Evolutionary conservation across 2,797 vertebrate species (phyloP), one percentile per base, ranked within the genome.

Genomic region (Natrix natrix): DNA sequence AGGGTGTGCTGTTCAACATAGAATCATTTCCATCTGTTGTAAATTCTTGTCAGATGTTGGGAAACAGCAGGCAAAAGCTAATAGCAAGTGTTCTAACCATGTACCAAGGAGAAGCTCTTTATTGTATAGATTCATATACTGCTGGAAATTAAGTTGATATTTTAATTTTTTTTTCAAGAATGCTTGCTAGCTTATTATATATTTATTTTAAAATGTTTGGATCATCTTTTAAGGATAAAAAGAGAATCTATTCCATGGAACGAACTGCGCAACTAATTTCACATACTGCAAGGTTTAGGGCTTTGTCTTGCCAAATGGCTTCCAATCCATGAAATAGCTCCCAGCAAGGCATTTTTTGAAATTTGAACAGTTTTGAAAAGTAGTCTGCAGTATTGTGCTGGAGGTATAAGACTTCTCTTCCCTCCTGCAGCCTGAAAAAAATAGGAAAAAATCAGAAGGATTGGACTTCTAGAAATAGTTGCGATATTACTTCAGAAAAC

Each of bases 11-110:
- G 92, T 96, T 97, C 95, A 96, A 89, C 96, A 97, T 96, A 90
- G 94, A 96, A 94, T 97, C 92, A 97, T 95, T 97, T 97, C 97
- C 97, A 97, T 97, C 95, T 97, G 97, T 96, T 97, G 96, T 5
- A 95, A 97, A 97, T 98, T 97, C 96, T 96, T 97, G 96, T 97
- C 97, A 97, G 96, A 97, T 98, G 96, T 97, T 96, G 94, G 69
- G 69, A 95, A 97, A 95, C 91, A 96, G 91, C 94, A 96, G 94
- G 86, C 93, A 95, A 95, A 95, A 96, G 94, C 91, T 95, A 94
- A 95, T 95, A 95, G 66, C 91, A 97, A 97, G 93, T 95, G 95
- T 88, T 96, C 87, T 89, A 96, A 96, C 92, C 90, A 74, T 11
- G 94, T 94, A 96, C 94, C 93, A 95, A 95, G 94, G 95, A 97